Conservation (phyloP, 1,140 invertebrate species). For the Scaptomyza graminum region DNA sequence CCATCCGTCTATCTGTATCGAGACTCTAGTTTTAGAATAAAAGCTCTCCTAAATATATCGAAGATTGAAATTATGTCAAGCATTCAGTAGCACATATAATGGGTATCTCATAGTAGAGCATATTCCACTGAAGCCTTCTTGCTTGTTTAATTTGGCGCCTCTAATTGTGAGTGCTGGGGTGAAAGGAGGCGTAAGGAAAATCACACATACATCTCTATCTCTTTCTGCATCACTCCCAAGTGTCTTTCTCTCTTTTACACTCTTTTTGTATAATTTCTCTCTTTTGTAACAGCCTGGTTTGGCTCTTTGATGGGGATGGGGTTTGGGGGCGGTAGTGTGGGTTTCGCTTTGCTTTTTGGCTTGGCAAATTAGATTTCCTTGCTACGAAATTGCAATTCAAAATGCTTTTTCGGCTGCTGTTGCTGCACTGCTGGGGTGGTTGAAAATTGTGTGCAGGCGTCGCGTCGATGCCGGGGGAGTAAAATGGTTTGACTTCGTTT, state of each 20-base stretch:
- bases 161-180: constrained; percentile 53
- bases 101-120: no score
- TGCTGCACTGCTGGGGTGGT: not conserved
- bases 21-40: no score
- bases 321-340: constrained; percentile 2
- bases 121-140: no score
- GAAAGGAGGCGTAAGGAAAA: no score
- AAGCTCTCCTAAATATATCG: no score
- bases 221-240: no score
- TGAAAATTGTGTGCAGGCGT: not conserved
- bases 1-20: no score
- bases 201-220: not conserved
- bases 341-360: constrained; percentile 38
- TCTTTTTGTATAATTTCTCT: not conserved
- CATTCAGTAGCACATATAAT: no score
- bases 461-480: not conserved
- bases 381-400: constrained; percentile 60
- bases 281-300: constrained; percentile 17
- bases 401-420: constrained; percentile 39
- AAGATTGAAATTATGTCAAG: no score
- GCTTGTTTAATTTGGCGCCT: constrained; percentile 46
- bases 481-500: constrained; percentile 23
- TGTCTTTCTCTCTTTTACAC: not conserved
- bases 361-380: constrained; percentile 61
- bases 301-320: not conserved